phyloP scores from a whole-genome alignment of 2,888 invertebrate genomes.

The Caenorhabditis wallacei region DNA sequence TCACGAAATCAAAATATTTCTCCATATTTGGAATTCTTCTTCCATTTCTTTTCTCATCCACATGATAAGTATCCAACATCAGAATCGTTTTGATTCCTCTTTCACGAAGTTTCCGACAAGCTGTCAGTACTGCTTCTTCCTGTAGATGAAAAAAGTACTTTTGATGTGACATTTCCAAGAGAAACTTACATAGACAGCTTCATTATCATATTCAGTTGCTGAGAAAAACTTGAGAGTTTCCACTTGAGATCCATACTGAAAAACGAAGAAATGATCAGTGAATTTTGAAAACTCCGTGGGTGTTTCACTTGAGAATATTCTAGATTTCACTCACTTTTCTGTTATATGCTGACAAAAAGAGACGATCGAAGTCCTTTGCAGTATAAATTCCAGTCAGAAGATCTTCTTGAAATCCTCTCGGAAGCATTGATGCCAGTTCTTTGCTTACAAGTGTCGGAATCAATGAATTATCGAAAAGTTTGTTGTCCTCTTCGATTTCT shows the following conservation, averaged over 20 bases:
- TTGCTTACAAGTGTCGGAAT: constrained; percentile 62
- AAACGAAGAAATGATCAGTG: neutral
- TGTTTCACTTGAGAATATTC: neutral
- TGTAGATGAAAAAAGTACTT: constrained; percentile 26
- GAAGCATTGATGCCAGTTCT: constrained; percentile 56
- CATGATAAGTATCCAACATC: constrained; percentile 67
- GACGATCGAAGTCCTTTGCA: constrained; percentile 62
- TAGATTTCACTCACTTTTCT: constrained; percentile 53
- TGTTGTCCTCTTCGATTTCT: constrained; percentile 67
- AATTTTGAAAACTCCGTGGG: too few species aligned
- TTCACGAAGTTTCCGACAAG: constrained; percentile 58
- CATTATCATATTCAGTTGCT: constrained; percentile 64
- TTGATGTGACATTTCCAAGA: neutral
- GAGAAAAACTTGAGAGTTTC: constrained; percentile 65
- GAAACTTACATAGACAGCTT: constrained; percentile 61
- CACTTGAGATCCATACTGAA: constrained; percentile 51
- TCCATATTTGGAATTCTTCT: constrained; percentile 67
- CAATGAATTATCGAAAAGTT: constrained; percentile 57
- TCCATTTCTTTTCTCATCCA: constrained; percentile 61
- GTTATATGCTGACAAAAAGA: constrained; percentile 60
- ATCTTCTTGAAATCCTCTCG: constrained; percentile 65
- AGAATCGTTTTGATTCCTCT: constrained; percentile 59
- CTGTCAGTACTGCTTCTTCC: constrained; percentile 66
- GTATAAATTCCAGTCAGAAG: constrained; percentile 64
- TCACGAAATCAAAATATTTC: constrained; percentile 58